Conservation (phyloP, 53 echinoderm and acorn worm genomes). For the Henricia sp. region DNA sequence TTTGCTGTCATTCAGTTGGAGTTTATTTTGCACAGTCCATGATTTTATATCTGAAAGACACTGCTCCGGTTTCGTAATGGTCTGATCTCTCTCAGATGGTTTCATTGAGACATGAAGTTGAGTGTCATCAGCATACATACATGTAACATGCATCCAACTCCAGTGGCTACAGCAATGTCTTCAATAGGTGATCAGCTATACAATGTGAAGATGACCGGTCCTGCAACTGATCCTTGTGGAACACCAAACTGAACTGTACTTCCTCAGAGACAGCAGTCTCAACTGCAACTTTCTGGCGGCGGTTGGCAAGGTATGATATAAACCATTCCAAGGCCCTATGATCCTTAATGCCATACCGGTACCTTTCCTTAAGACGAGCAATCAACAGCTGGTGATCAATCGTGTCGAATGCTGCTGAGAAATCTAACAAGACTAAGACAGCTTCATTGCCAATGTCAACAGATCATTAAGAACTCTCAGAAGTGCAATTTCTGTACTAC, state of each 20-base stretch:
- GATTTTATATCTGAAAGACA: constrained; percentile 33
- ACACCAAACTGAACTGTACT: constrained; percentile 43
- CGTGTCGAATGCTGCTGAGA: background rate
- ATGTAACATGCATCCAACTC: constrained; percentile 15
- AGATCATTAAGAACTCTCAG: background rate
- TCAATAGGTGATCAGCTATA: constrained; percentile 26
- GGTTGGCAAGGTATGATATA: constrained; percentile 20
- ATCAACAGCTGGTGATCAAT: background rate
- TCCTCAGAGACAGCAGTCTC: constrained; percentile 22
- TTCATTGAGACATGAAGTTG: constrained; percentile 24
- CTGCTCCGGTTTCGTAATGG: background rate
- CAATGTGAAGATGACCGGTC: constrained; percentile 32
- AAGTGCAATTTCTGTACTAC: background rate
- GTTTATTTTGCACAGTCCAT: constrained; percentile 7
- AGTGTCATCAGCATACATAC: too few species aligned
- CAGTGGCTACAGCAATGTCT: background rate
- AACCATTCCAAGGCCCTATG: constrained; percentile 36
- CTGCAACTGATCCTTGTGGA: constrained; percentile 58
- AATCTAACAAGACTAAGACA: background rate
- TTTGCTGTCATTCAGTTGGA: constrained; percentile 26
- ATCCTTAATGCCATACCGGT: constrained; percentile 19
- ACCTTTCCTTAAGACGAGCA: background rate
- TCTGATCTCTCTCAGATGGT: background rate
- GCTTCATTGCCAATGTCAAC: background rate
- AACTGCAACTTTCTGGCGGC: constrained; percentile 17